Percentiles rank a stretch among this genome's conserved stretches.
Evolutionary conservation across 2,888 invertebrate species (phyloP).

Genomic region (Eristalis intricaria): DNA sequence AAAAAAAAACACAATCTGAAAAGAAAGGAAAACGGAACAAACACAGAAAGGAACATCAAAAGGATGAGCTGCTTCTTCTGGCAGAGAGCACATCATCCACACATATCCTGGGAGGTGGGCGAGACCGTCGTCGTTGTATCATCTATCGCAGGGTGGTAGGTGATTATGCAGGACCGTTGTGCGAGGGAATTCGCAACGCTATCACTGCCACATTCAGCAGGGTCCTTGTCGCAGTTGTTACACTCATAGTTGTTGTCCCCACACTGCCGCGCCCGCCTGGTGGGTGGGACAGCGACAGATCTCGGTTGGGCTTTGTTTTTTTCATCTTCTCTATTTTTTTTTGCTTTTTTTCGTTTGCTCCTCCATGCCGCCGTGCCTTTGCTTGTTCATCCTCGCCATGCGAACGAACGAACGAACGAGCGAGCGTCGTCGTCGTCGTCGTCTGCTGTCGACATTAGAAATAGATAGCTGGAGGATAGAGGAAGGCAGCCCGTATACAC

Average conservation of each 20-base stretch:
- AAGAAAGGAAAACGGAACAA: constrained; percentile 18
- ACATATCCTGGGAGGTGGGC: constrained; percentile 16
- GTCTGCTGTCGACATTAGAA: constrained; percentile 70
- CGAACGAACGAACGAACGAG: not conserved
- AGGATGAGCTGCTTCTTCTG: constrained; percentile 56
- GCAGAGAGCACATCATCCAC: constrained; percentile 56
- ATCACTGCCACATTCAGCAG: constrained; percentile 67
- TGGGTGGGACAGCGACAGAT: constrained; percentile 60
- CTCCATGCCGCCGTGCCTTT: not conserved
- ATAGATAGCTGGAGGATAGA: constrained; percentile 62
- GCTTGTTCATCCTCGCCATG: constrained; percentile 10
- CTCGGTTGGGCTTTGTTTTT: constrained; percentile 1
- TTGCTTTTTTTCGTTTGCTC: constrained; percentile 25
- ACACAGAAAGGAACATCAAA: constrained; percentile 63
- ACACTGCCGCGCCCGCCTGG: not conserved
- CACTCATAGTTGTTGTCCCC: constrained; percentile 47
- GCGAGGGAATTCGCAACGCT: constrained; percentile 69
- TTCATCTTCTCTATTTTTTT: not conserved
- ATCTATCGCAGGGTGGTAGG: constrained; percentile 28
- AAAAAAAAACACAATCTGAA: constrained; percentile 14
- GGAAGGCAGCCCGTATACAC: constrained; percentile 39
- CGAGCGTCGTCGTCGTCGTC: too few species aligned
- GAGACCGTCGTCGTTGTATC: not conserved
- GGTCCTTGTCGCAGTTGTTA: constrained; percentile 70
- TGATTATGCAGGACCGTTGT: constrained; percentile 62